phyloP scores from a whole-genome alignment of 2,113 vertebrate genomes.

The Tretioscincus oriximinensis region DNA sequence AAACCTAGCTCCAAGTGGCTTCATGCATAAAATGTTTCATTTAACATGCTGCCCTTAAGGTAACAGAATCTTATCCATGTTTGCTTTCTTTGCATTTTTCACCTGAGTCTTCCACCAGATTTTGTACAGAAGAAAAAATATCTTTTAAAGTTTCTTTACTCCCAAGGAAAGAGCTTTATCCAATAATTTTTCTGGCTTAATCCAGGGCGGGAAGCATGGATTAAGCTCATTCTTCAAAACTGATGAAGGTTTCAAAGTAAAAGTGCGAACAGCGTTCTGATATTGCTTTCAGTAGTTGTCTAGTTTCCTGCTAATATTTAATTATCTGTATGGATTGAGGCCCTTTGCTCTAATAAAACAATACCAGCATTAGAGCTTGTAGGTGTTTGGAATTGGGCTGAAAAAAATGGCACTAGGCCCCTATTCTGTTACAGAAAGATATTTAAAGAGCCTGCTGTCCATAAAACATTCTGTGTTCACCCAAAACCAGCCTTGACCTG shows the following conservation, averaged over 20 bases:
- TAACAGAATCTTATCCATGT: conserved; percentile 58
- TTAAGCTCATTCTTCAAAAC: too few species aligned
- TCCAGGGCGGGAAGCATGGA: too few species aligned
- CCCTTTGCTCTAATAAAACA: neutral
- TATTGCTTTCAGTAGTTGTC: neutral
- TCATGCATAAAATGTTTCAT: conserved; percentile 66
- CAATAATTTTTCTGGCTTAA: too few species aligned
- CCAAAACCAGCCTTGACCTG: too few species aligned
- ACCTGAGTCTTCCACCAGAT: neutral
- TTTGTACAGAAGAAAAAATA: neutral
- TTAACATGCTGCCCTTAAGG: conserved; percentile 48
- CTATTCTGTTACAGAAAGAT: too few species aligned
- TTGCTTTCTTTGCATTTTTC: conserved; percentile 55
- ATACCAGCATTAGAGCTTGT: neutral
- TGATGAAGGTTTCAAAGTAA: too few species aligned
- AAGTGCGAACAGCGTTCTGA: neutral
- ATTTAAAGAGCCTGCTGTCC: too few species aligned
- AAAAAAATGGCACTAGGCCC: too few species aligned
- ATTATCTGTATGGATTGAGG: neutral
- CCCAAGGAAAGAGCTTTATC: too few species aligned
- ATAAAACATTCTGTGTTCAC: too few species aligned
- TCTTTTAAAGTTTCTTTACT: neutral
- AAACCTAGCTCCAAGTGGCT: conserved; percentile 68
- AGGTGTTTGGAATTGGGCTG: neutral
- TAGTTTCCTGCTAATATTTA: neutral